Evolutionary conservation across 1,140 invertebrate species (phyloP), one percentile per base, ranked within the genome.

Genomic region (Musca vetustissima): DNA sequence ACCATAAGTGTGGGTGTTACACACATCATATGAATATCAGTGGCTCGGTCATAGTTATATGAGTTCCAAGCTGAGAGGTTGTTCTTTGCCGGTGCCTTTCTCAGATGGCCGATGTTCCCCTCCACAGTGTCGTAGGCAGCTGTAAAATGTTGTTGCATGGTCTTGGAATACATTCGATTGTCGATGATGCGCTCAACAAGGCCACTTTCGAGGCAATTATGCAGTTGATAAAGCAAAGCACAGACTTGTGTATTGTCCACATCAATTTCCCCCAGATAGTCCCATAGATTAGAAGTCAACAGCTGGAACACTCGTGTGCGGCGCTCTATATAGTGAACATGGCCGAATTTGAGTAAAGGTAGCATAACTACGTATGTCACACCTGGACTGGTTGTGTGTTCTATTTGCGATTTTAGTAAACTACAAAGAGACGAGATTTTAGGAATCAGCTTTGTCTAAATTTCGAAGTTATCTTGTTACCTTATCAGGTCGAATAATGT

Each of bases 401-500:
- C 85, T 28, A 84, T 85, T 64, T 88, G 85, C 4, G 86, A 86
- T 69, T 87, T 88, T 2, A 86, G 77, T 0, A 89, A 73, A 19
- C 76, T 80, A 52, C 24, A 68, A 57, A 43, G 0, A 64, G 22
- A 19, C 2, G 1, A 0, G 1, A 0, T 43, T 6, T 43, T 43
- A 13, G 11, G n/a, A n/a, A n/a, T n/a, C 36, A 43, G 6, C 36
- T 9, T 48, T 9, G 0, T 48, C 21, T 0, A 9, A 21, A 36
- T n/a, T 32, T 9, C 17, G 48, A 11, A 1, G 6, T 13, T 1
- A 43, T 43, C 36, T 52, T 22, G 1, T 59, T 70, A 82, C 80
- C 88, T 88, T 48, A 93, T 89, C 11, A 93, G 81, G 76, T 94
- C 92, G 21, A 94, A 83, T n/a, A 93, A 81, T 4, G 91, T 91